A percentile compares a stretch with the other conserved stretches of the same genome.
Conservation (phyloP, 2,797 vertebrate species). For the Hozukius guyotensis region DNA sequence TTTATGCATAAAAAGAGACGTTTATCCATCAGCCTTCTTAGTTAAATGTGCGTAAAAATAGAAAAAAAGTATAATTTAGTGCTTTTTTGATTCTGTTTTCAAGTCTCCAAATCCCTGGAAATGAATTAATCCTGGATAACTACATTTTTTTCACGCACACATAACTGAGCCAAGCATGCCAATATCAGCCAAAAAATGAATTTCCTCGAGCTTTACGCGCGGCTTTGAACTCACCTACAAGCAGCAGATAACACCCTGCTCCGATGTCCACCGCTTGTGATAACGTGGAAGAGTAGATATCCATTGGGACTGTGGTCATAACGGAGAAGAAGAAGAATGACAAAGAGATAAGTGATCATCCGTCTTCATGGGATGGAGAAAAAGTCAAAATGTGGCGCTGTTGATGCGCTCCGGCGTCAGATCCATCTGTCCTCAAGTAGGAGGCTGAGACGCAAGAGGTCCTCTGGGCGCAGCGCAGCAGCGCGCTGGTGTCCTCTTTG, state of each 20-base stretch:
- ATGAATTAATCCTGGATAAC: not conserved
- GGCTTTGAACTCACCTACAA: conserved; percentile 70
- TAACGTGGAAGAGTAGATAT: conserved; percentile 75
- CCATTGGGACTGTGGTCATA: conserved; percentile 54
- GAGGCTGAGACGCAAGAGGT: not conserved
- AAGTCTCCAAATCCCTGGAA: not conserved
- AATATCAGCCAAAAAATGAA: no score
- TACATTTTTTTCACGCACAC: not conserved
- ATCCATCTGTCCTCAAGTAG: conserved; percentile 37
- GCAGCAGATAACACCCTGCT: conserved; percentile 73
- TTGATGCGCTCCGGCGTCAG: conserved; percentile 14
- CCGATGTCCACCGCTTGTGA: conserved; percentile 78
- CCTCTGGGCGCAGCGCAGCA: not conserved
- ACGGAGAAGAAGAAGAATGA: accelerated
- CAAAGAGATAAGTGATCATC: not conserved
- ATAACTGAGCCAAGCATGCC: not conserved
- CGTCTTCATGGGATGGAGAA: not conserved
- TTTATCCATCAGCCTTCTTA: not conserved
- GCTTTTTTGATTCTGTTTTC: not conserved
- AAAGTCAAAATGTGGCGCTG: not conserved
- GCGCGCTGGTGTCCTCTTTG: not conserved
- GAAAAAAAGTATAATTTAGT: not conserved
- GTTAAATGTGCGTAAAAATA: not conserved
- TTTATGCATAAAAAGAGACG: not conserved
- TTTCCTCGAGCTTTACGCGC: not conserved